These are phyloP conservation scores for Hydra vulgaris DNA, from an alignment of 30 jellyfish, hydroid and myxozoan genomes.

Conservation along the genomic window DNA sequence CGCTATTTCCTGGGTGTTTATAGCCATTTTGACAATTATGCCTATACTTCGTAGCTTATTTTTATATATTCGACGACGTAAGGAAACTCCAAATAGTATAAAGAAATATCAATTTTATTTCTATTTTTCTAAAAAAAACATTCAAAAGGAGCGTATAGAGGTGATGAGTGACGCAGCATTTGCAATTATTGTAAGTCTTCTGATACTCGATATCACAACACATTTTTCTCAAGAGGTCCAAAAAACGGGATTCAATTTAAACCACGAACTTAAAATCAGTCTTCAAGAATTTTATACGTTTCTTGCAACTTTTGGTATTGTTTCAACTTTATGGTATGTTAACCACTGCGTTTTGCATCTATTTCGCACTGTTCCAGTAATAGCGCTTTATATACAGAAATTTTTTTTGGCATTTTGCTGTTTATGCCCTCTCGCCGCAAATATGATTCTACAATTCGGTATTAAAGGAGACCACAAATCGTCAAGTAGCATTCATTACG, in stretches of 20 bases:
- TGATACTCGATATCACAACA: constrained; percentile 24
- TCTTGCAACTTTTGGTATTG: not conserved
- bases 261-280: not conserved
- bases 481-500: constrained; percentile 13
- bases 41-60: constrained; percentile 17
- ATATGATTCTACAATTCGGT: constrained; percentile 4
- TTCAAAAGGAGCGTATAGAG: constrained; percentile 27
- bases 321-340: constrained; percentile 21
- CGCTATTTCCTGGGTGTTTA: constrained; percentile 19
- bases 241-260: not conserved
- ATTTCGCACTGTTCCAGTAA: constrained; percentile 18
- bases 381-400: constrained; percentile 10
- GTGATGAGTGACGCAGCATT: constrained; percentile 38
- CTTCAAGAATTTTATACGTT: constrained; percentile 3
- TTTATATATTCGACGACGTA: constrained; percentile 7
- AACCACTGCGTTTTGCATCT: constrained; percentile 26
- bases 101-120: constrained; percentile 18
- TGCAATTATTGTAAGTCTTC: constrained; percentile 29
- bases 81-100: not conserved
- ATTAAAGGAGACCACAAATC: not conserved
- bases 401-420: constrained; percentile 23
- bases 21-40: constrained; percentile 1
- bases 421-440: constrained; percentile 11
- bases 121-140: constrained; percentile 13
- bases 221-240: not conserved